These are phyloP conservation scores for Steinernema carpocapsae DNA, from an alignment of 2,888 invertebrate species.

Conservation along the genomic window DNA sequence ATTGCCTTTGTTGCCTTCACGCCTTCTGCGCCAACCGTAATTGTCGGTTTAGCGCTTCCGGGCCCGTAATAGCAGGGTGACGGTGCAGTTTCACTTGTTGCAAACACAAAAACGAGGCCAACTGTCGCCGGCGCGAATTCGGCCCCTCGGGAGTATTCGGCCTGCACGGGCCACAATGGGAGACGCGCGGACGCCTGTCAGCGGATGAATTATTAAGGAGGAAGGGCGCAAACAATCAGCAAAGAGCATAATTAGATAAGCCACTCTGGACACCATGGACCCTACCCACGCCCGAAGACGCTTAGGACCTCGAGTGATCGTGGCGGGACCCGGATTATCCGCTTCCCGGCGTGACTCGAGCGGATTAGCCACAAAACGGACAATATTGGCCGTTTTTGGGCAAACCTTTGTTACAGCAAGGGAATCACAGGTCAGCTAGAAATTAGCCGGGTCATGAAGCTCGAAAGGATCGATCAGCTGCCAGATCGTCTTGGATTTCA, in stretches of 20 bases:
- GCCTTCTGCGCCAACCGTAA: conserved; percentile 7
- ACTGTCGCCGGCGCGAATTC: not conserved
- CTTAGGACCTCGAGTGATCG: conserved; percentile 6
- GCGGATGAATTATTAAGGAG: conserved; percentile 29
- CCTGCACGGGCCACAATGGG: conserved; percentile 11
- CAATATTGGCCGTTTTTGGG: conserved; percentile 8
- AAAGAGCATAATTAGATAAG: conserved; percentile 21
- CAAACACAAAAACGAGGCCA: not conserved
- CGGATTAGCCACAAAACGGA: not conserved
- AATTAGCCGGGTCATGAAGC: not conserved
- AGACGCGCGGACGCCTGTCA: conserved; percentile 12
- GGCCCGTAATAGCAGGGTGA: not conserved
- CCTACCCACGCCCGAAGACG: not conserved
- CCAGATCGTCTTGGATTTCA: conserved; percentile 3
- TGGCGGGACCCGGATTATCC: conserved; percentile 11
- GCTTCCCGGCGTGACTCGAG: not conserved
- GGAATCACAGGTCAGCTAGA: not conserved
- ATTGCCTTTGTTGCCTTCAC: conserved; percentile 28
- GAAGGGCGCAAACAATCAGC: conserved; percentile 24
- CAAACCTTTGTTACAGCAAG: not conserved
- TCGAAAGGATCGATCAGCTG: conserved; percentile 13
- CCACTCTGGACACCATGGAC: not conserved
- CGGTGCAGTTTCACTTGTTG: not conserved
- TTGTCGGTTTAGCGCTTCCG: not conserved
- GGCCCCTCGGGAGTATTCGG: conserved; percentile 1